Base-by-base conservation (phyloP, 2,113 vertebrate species). In the Oryzias melastigma region DNA sequence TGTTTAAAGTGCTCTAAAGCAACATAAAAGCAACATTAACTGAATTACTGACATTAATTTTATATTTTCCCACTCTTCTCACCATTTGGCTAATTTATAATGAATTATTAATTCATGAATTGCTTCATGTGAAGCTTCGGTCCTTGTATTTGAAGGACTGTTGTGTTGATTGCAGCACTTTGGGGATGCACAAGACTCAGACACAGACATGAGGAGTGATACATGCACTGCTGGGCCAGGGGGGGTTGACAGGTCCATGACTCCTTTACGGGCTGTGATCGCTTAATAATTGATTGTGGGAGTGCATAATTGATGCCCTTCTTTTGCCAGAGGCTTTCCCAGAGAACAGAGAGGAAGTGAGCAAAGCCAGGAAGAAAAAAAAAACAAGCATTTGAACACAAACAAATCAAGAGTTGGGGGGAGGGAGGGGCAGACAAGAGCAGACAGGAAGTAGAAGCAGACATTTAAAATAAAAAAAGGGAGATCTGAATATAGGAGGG, bases 261-360 rank as follows among this genome's bases (percentile, higher is more conserved):
- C 65, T 84, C 58, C 62, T 84, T 73, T 75, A 83, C 58, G 65
- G 68, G 62, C 53, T 56, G 65, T 64, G 81, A 86, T 80, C 84
- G 81, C 75, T 87, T 89, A 90, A 91, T 91, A 87, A 91, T 90
- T 90, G 81, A 91, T 88, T 64, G 63, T 22, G 58, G 62, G 52
- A 72, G 81, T 89, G 76, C 85, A 88, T 90, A 87, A 91, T 85
- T 89, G 75, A 89, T 90, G 77, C 68, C 27, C 78, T 79, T 78
- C 77, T 90, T 87, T 83, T 80, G 82, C 81, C 80, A 80, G 70
- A 83, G 68, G 24, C 54, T 69, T 71, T 84, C n/a, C 12, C 69
- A 68, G 72, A 76, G 74, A 76, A 80, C 59, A 77, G 74, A 84
- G 61, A 82, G 40, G 43, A 20, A 65, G 52, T 50, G 49, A 24